phyloP scores from a whole-genome alignment of 2,797 vertebrate species.

The Carapus acus region DNA sequence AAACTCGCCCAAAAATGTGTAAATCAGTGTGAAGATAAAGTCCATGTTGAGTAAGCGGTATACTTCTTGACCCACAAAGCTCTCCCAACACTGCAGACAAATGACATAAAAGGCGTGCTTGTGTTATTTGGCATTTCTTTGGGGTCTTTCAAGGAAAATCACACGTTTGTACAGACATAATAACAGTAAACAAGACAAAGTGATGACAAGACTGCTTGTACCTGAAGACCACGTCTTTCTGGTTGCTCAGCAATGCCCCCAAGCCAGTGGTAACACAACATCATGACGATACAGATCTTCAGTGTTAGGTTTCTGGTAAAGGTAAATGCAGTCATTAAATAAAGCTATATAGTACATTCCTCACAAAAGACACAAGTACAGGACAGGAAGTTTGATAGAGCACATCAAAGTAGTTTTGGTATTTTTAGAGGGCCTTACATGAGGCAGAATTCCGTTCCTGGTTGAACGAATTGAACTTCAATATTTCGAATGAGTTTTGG shows the following conservation, averaged over 20 bases:
- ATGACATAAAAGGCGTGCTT: neutral
- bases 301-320: conserved; percentile 78
- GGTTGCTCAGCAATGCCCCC: conserved; percentile 37
- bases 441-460: too few species aligned
- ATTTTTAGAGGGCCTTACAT: too few species aligned
- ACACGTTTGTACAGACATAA: neutral
- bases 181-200: too few species aligned
- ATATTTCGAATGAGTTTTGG: too few species aligned
- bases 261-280: conserved; percentile 82
- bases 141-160: neutral
- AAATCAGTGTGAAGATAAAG: conserved; percentile 75
- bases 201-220: conserved; percentile 8
- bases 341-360: too few species aligned
- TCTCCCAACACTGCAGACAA: conserved; percentile 83
- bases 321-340: conserved; percentile 2
- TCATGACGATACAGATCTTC: conserved; percentile 71
- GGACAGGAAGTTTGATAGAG: too few species aligned
- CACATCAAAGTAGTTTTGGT: too few species aligned
- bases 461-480: too few species aligned
- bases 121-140: neutral
- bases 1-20: conserved; percentile 76
- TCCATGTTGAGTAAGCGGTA: conserved; percentile 84
- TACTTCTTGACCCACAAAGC: conserved; percentile 83
- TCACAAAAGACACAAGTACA: too few species aligned
- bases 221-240: conserved; percentile 20